Evolutionary conservation across 2,888 invertebrate species (phyloP), one percentile per base, ranked within the genome.

Genomic region (Sepioteuthis lessoniana): DNA sequence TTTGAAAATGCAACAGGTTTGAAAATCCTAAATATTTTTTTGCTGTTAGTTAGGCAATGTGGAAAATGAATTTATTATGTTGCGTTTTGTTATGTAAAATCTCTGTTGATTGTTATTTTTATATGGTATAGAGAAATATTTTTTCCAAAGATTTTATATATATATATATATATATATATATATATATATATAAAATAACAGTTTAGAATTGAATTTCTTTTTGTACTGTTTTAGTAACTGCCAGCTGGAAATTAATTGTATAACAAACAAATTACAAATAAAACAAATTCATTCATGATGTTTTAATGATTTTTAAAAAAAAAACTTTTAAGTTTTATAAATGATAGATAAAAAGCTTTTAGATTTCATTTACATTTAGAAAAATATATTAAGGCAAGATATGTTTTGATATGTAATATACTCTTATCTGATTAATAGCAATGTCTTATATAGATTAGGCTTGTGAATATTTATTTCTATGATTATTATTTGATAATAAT

Each of bases 1-100:
- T 76, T 76, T 76, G 76, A 76, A 76, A 76, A 35, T 76, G 76
- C 76, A 76, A 76, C n/a, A n/a, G n/a, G 76, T 76, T 76, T 76
- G n/a, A 76, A 76, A 13, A 16, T 76, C 35, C 13, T 10, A n/a
- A 76, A 76, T 76, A 35, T 76, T 76, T 76, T 31, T 76, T 76
- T n/a, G n/a, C n/a, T 76, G n/a, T n/a, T n/a, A 76, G 31, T 76
- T 76, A n/a, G 16, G 76, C n/a, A n/a, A 35, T 76, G n/a, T n/a
- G 76, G 25, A 76, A 76, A n/a, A 76, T 76, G 76, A 76, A 76
- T 76, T 76, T 76, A n/a, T 13, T n/a, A 76, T 76, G 76, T 76
- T 76, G 16, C n/a, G 35, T 76, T 76, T 76, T 76, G 76, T 55
- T 25, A 25, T 25, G 21, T 55, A 55, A 55, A 55, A 55, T 55